Evolutionary conservation across 2,113 vertebrate species (phyloP), one percentile per base, ranked within the genome.

Genomic region (Alaudala cheleensis): DNA sequence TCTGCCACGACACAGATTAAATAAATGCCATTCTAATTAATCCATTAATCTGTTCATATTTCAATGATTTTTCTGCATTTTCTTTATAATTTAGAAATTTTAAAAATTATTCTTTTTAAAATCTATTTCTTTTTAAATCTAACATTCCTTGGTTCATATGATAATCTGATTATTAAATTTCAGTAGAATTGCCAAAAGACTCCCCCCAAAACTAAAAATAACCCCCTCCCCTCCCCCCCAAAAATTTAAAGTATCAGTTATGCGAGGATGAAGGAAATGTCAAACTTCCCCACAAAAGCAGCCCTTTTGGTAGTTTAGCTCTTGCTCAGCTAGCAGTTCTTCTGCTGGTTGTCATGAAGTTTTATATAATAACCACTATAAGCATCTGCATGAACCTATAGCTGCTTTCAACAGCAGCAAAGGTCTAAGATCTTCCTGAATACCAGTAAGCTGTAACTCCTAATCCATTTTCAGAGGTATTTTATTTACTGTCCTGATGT

Each of bases 221-320:
- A 6, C 1, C 9, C 37, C 37, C 37, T 37, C 6, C 4, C 6
- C 10, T 37, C 6, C 4, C 6, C 10, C 4, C 2, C 4, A 33
- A 29, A 22, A 40, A 39, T 9, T 37, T 37, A 37, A 89, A 39
- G 0, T 58, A 20, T 49, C 8, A 6, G 0, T 83, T 72, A 11
- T 37, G 3, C 26, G 64, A 72, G 1, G 5, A 34, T 56, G n/a
- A 71, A 72, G 11, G 21, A 83, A 72, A 83, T 33, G 2, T 28
- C 26, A 65, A 42, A 29, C 2, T 62, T 53, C 2, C 2, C 12
- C 9, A 11, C 2, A 4, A 60, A 89, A 53, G 2, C 3, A 76
- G 3, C 3, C 2, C 5, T 25, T 45, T 67, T 51, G 62, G n/a
- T 39, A 7, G 2, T 42, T 60, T 39, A 39, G 2, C 29, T 82